A percentile compares a stretch with the other conserved stretches of the same genome.
Evolutionary conservation across 2,113 vertebrate species (phyloP).

Genomic region (Pseudolaguvia tuberculata): DNA sequence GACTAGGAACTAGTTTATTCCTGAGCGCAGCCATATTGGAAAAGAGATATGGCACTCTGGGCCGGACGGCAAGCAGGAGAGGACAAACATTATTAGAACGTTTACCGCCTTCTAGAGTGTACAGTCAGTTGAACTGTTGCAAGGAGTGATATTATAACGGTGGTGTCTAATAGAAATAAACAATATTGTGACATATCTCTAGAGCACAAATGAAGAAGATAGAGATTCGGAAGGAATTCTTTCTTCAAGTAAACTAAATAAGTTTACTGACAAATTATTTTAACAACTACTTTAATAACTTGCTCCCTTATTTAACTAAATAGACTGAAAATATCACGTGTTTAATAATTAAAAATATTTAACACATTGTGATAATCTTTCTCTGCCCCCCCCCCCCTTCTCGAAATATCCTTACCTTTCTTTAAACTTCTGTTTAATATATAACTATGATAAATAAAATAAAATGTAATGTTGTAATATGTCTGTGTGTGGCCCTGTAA

Average conservation of each 20-base stretch:
- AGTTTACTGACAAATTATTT: neutral
- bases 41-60: accelerated
- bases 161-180: neutral
- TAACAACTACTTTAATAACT: neutral
- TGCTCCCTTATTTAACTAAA: neutral
- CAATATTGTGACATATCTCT: neutral
- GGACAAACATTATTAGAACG: conserved; percentile 23
- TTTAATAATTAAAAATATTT: too few species aligned
- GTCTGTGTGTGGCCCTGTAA: too few species aligned
- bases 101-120: neutral
- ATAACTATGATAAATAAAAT: too few species aligned
- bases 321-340: neutral
- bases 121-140: too few species aligned
- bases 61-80: conserved; percentile 50
- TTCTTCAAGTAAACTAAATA: neutral
- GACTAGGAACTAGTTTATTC: conserved; percentile 53
- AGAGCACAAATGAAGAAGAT: conserved; percentile 24
- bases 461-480: too few species aligned
- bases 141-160: neutral
- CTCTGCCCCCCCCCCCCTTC: neutral
- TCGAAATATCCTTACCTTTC: too few species aligned
- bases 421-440: too few species aligned
- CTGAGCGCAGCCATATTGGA: conserved; percentile 69
- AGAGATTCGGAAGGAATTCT: neutral
- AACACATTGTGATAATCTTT: too few species aligned